Conservation (phyloP, 2,113 vertebrate species). For the Clarias magur region DNA sequence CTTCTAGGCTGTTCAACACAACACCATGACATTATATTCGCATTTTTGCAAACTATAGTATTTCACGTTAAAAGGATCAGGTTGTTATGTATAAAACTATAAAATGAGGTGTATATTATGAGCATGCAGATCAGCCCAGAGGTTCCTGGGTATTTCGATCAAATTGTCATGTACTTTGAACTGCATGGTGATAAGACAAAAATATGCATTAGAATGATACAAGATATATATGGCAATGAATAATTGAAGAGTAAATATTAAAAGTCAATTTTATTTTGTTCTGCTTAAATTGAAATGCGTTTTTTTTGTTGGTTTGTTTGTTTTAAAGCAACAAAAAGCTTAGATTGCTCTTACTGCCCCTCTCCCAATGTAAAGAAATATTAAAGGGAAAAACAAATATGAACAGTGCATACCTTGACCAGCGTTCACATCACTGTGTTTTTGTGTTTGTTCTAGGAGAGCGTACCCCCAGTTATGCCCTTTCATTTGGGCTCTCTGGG, state of each 20-base stretch:
- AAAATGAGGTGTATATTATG: no score
- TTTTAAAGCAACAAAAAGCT: no score
- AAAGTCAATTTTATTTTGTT: background rate
- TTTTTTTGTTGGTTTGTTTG: no score
- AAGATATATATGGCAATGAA: background rate
- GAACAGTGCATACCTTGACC: background rate
- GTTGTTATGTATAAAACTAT: no score
- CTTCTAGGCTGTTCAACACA: no score
- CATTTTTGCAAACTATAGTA: no score
- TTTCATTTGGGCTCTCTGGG: constrained; percentile 81
- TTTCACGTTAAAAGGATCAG: no score
- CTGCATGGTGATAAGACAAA: background rate
- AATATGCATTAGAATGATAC: background rate
- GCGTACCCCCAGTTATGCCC: constrained; percentile 81
- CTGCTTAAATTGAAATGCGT: no score
- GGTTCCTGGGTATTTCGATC: background rate
- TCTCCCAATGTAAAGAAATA: background rate
- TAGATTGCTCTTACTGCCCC: background rate
- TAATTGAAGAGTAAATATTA: no score
- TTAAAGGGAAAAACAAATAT: background rate
- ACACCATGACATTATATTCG: no score
- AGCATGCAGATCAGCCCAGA: no score
- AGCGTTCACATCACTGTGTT: background rate
- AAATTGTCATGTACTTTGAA: background rate
- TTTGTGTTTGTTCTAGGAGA: constrained; percentile 55